Evolutionary conservation across 2,113 vertebrate genomes (phyloP), one percentile per base, ranked within the genome.

Genomic region (Plestiodon gilberti): DNA sequence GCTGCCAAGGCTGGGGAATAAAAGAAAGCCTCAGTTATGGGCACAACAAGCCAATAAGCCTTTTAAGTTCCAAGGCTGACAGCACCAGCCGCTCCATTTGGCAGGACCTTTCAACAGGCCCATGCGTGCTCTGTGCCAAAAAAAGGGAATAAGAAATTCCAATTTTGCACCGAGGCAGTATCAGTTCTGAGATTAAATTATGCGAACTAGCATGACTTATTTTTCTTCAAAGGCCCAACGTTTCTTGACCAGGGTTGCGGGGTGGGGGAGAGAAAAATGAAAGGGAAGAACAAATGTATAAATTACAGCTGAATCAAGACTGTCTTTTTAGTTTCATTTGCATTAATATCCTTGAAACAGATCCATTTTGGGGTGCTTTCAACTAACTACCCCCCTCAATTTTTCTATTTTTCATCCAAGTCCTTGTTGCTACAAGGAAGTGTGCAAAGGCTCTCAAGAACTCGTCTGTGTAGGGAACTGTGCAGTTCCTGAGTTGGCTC

Each of bases 31-130:
- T 74, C 40, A 35, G 69, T 74, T 52, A 81, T 64, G 78, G 69
- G 78, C 20, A 28, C 28, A 57, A 28, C 28, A 57, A 86, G 78
- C 78, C 85, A 81, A 64, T 25, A 55, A 86, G 69, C 69, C 43
- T 74, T 81, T 86, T 80, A 81, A 48, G 40, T n/a, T 86, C 61
- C 78, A 74, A 81, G 57, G 69, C 78, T 81, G 59, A 74, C 52
- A 86, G 78, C 40, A 74, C 77, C 84, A 86, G 84, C 77, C 80
- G 77, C 70, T 73, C 77, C 67, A 80, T 84, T 86, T 86, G 77
- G 77, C 84, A 86, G 62, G 38, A 30, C 4, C 40, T 73, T 62
- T 48, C 70, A 69, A 69, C n/a, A 69, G 30, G 65, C 69, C 75
- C 18, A 62, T 33, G 28, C 48, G 35, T 61, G 7, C 43, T 79